Evolutionary conservation across 2,888 invertebrate genomes (phyloP).

Genomic region (Chaetoderma sp.): DNA sequence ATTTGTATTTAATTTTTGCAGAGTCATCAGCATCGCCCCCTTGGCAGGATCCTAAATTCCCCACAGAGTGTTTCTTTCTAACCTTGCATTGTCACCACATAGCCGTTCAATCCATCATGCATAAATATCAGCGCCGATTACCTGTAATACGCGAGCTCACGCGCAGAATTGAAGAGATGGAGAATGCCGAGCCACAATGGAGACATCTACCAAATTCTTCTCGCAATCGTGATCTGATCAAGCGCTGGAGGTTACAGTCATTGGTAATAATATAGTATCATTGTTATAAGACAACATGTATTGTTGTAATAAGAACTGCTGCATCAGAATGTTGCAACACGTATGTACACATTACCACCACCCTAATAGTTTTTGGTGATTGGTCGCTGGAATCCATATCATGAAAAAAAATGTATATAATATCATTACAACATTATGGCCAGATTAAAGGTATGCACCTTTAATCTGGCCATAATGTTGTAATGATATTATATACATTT

Average conservation of each 20-base stretch:
- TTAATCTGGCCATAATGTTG: too few species aligned
- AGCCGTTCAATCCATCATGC: conserved; percentile 87
- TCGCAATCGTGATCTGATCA: conserved; percentile 84
- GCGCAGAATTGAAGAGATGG: conserved; percentile 63
- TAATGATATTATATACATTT: too few species aligned
- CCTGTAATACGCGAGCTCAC: conserved; percentile 87
- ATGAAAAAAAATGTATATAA: too few species aligned
- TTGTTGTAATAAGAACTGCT: background rate
- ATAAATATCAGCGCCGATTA: conserved; percentile 83
- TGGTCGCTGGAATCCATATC: too few species aligned
- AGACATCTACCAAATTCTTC: conserved; percentile 50
- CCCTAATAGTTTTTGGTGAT: too few species aligned
- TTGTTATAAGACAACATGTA: conserved; percentile 11
- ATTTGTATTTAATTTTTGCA: conserved; percentile 10
- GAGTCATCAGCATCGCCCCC: conserved; percentile 30
- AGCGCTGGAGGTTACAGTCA: conserved; percentile 88
- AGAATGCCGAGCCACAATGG: conserved; percentile 74
- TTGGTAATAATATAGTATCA: conserved; percentile 70
- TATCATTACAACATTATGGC: too few species aligned
- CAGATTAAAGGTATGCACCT: too few species aligned
- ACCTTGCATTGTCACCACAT: conserved; percentile 95
- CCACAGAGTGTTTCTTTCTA: conserved; percentile 97
- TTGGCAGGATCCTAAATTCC: conserved; percentile 88
- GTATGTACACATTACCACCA: too few species aligned
- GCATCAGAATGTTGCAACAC: too few species aligned